phyloP scores from a whole-genome alignment of 2,113 vertebrate species.

The Condylura cristata region DNA sequence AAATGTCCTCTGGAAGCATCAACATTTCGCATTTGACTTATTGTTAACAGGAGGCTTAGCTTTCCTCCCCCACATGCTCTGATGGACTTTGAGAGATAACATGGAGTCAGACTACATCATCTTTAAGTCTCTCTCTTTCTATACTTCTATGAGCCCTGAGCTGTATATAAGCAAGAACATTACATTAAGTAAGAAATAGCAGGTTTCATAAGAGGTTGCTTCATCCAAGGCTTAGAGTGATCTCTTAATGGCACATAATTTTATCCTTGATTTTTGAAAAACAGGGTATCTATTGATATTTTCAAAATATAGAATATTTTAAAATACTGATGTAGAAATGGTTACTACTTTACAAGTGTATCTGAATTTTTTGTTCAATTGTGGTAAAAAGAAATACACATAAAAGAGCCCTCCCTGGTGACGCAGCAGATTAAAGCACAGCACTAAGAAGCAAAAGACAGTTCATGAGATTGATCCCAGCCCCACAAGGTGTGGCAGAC shows the following conservation, averaged over 20 bases:
- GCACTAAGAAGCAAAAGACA: too few species aligned
- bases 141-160: not conserved
- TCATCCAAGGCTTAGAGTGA: not conserved
- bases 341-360: not conserved
- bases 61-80: not conserved
- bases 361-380: not conserved
- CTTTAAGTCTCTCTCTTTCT: not conserved
- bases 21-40: not conserved
- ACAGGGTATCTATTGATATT: not conserved
- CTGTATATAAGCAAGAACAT: not conserved
- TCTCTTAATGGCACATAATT: not conserved
- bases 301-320: not conserved
- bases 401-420: too few species aligned
- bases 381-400: not conserved
- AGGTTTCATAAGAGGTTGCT: not conserved
- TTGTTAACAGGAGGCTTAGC: not conserved
- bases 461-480: too few species aligned
- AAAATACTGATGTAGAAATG: not conserved
- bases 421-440: too few species aligned
- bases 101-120: not conserved
- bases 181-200: not conserved
- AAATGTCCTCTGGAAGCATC: not conserved
- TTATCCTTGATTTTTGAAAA: slow-evolving; percentile 20
- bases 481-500: too few species aligned
- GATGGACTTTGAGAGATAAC: not conserved